Base-by-base conservation (phyloP, 2,888 invertebrate species). In the Agrypnus murinus region DNA sequence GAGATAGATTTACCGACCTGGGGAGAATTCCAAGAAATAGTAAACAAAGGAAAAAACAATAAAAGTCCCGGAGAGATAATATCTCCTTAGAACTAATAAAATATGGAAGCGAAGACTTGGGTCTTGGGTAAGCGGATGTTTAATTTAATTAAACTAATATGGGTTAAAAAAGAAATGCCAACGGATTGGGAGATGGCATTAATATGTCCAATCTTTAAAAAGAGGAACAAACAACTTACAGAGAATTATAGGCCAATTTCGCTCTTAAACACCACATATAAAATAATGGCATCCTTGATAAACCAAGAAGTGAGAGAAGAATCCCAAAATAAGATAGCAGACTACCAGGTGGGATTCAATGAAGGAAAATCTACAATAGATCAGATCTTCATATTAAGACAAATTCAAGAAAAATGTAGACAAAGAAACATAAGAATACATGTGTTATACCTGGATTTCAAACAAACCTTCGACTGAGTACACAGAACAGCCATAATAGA, bases 31-130 rank as follows among this genome's bases (percentile, higher is more conserved):
- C n/a, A n/a, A n/a, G n/a, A n/a, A n/a, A n/a, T n/a, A n/a, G n/a
- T 53, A 53, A 53, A 53, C 1, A 8, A 34, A 10, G 53, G 53
- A 53, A 53, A 53, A n/a, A 53, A 53, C 32, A 53, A 53, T 17
- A 53, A 40, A 40, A 53, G 53, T 31, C 53, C 25, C 2, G 53
- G 53, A 53, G 19, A 31, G 32, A 53, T 53, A 45, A 45, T 45
- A 45, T 17, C 8, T 15, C 45, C 5, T 15, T 5, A 17, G 45
- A 2, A 45, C 12, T 48, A 48, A 48, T 48, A 48, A 53, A 53
- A 53, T 53, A 53, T 15, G 53, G 53, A 12, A 53, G 12, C 14
- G 34, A 53, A 53, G 14, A 53, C 8, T 14, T 53, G 32, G n/a
- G n/a, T n/a, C n/a, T n/a, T n/a, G n/a, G 14, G 14, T n/a, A 53